Evolutionary conservation across 2,888 invertebrate genomes (phyloP).

Genomic region (Chloroclysta siterata): DNA sequence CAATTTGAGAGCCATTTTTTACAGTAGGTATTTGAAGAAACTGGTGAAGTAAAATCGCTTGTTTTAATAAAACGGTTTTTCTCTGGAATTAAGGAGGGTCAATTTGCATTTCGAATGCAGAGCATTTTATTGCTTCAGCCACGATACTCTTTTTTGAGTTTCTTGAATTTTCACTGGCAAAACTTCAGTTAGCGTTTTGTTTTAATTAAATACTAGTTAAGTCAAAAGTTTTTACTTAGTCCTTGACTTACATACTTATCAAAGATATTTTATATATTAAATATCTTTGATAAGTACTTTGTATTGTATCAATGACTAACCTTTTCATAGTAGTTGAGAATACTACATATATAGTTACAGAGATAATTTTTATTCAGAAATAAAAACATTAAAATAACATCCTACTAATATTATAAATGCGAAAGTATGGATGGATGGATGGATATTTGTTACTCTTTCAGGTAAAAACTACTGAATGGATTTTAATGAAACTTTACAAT

Average conservation of each 20-base stretch:
- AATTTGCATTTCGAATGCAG: conserved; percentile 66
- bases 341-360: background rate
- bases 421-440: too few relatives aligned
- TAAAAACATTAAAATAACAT: too few relatives aligned
- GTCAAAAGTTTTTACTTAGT: conserved; percentile 3
- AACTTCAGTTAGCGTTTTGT: conserved; percentile 30
- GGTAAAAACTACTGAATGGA: too few relatives aligned
- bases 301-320: background rate
- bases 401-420: too few relatives aligned
- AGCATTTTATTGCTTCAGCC: conserved; percentile 55
- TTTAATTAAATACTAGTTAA: conserved; percentile 16
- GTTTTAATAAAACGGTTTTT: conserved; percentile 69
- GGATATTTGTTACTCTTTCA: too few relatives aligned
- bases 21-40: background rate
- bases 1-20: too few relatives aligned
- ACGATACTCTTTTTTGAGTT: conserved; percentile 46
- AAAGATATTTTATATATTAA: too few relatives aligned
- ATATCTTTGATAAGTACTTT: background rate
- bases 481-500: too few relatives aligned
- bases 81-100: conserved; percentile 64
- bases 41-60: conserved; percentile 26
- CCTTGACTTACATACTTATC: background rate
- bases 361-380: background rate
- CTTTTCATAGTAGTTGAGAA: background rate
- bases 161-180: conserved; percentile 33